Percentiles rank a stretch among this genome's conserved stretches.
Evolutionary conservation across 2,888 invertebrate species (phyloP).

Genomic region (Pachymerium ferrugineum): DNA sequence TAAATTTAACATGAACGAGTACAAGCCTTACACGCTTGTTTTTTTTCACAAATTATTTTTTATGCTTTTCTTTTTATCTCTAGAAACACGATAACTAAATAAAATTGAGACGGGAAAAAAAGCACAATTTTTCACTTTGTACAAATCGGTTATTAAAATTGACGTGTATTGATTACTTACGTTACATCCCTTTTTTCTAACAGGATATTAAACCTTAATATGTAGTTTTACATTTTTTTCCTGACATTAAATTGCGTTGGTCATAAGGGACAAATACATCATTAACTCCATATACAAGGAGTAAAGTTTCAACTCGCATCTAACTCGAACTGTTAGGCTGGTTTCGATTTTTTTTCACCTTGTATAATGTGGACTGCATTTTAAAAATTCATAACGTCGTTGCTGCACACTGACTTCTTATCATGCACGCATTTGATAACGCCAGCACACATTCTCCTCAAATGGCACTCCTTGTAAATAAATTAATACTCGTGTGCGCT

Average conservation of each 20-base stretch:
- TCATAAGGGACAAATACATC: background rate
- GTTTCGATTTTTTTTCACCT: conserved; percentile 7
- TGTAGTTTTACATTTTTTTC: too few relatives aligned
- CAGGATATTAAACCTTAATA: too few relatives aligned
- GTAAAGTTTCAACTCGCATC: background rate
- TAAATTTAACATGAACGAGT: background rate
- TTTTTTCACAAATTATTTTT: background rate
- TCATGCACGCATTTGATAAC: conserved; percentile 18
- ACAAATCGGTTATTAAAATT: too few relatives aligned
- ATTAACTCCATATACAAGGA: background rate
- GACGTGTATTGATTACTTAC: too few relatives aligned
- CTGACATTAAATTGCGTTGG: too few relatives aligned
- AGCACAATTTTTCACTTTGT: too few relatives aligned
- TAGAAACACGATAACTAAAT: background rate
- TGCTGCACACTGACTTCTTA: background rate
- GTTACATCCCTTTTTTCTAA: too few relatives aligned
- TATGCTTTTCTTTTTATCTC: background rate
- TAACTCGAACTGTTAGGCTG: background rate
- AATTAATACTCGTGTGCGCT: conserved; percentile 8
- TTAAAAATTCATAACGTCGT: conserved; percentile 21
- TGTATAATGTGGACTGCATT: background rate
- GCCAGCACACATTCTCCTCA: background rate
- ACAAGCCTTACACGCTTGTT: background rate
- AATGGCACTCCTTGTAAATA: conserved; percentile 18
- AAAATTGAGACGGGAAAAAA: too few relatives aligned